Percentiles rank a stretch among this genome's conserved stretches.
phyloP scores from a whole-genome alignment of 2,113 vertebrate genomes.

The Tychaedon coryphoeus region DNA sequence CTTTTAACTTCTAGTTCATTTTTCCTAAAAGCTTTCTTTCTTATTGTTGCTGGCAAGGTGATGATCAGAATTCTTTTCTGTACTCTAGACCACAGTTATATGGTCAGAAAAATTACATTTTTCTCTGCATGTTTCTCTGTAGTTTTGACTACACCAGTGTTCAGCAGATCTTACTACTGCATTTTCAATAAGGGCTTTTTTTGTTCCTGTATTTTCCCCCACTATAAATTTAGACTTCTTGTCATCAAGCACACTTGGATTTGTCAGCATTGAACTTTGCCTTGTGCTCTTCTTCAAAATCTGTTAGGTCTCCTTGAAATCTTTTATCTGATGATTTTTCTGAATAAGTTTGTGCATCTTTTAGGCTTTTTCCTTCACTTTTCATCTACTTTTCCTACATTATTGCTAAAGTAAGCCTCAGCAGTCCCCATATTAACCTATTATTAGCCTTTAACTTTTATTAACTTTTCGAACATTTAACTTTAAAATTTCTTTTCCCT shows the following conservation, averaged over 20 bases:
- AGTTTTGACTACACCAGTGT: background rate
- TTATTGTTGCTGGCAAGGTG: background rate
- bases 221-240: background rate
- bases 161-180: background rate
- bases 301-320: background rate
- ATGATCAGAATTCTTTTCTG: background rate
- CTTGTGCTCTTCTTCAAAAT: background rate
- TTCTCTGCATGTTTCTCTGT: background rate
- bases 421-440: background rate
- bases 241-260: background rate
- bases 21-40: background rate
- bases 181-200: background rate
- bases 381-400: background rate
- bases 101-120: background rate
- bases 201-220: background rate
- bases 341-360: background rate
- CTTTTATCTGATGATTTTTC: background rate
- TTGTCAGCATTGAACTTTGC: background rate
- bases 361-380: background rate
- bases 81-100: background rate
- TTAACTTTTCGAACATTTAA: background rate
- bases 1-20: background rate
- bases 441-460: background rate
- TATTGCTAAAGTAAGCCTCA: background rate
- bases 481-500: background rate